Percentiles rank a stretch among this genome's conserved stretches.
phyloP scores from a whole-genome alignment of 2,888 invertebrate genomes.

The Habrosyne pyritoides region DNA sequence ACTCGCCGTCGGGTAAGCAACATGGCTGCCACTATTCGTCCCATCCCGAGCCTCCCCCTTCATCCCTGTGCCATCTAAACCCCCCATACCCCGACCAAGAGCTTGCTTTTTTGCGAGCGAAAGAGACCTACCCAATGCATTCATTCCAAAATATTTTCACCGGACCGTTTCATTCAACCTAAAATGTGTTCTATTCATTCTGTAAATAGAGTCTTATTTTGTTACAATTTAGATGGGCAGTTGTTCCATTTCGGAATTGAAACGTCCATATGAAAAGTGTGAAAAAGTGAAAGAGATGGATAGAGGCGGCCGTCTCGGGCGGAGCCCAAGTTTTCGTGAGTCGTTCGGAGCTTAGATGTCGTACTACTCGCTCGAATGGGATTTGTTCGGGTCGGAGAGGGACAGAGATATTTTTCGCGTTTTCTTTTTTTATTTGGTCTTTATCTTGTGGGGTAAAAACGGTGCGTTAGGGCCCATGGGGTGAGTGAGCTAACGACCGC shows the following conservation, averaged over 20 bases:
- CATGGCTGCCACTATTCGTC: constrained; percentile 71
- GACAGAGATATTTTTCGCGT: constrained; percentile 78
- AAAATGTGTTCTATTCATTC: constrained; percentile 20
- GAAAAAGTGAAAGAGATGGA: constrained; percentile 83
- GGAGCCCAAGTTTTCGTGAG: constrained; percentile 83
- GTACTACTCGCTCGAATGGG: constrained; percentile 61
- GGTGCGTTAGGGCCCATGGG: constrained; percentile 65
- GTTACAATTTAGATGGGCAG: neutral
- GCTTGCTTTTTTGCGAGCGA: constrained; percentile 82
- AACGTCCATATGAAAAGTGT: constrained; percentile 75
- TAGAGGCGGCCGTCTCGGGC: constrained; percentile 82
- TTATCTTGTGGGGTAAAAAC: constrained; percentile 81
- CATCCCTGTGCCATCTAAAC: constrained; percentile 43
- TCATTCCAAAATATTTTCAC: constrained; percentile 82
- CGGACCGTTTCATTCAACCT: constrained; percentile 22
- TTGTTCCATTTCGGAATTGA: constrained; percentile 37
- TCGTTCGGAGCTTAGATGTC: constrained; percentile 80
- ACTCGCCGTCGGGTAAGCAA: constrained; percentile 71
- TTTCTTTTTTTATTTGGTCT: constrained; percentile 83
- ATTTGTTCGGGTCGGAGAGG: constrained; percentile 49
- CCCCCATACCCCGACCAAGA: constrained; percentile 52
- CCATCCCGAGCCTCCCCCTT: constrained; percentile 39
- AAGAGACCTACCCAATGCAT: constrained; percentile 79
- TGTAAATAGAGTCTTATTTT: constrained; percentile 28
- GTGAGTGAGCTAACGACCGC: constrained; percentile 57